phyloP scores from a whole-genome alignment of 2,888 invertebrate genomes.

The Bombyx huttoni region DNA sequence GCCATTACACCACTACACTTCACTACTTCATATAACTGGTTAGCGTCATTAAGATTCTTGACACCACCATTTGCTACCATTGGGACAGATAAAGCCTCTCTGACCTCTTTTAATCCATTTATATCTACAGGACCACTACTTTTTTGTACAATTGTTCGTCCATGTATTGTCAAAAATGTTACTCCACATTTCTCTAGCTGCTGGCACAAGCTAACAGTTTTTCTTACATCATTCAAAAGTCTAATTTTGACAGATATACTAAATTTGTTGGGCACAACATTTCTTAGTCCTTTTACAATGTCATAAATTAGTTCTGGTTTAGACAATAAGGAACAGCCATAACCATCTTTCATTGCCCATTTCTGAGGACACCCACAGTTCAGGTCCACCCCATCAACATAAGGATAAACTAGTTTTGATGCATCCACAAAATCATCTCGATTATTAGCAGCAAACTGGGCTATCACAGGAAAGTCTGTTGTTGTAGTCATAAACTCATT shows the following conservation, averaged over 20 bases:
- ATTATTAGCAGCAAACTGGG: slow-evolving; percentile 95
- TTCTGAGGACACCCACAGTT: slow-evolving; percentile 98
- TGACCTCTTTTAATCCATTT: slow-evolving; percentile 79
- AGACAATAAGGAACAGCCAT: slow-evolving; percentile 86
- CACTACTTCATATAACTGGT: slow-evolving; percentile 75
- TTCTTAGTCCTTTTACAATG: slow-evolving; percentile 82
- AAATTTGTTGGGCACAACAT: slow-evolving; percentile 80
- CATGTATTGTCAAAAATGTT: slow-evolving; percentile 92
- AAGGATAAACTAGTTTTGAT: slow-evolving; percentile 85
- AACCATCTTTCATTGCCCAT: slow-evolving; percentile 94
- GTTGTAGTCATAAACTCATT: slow-evolving; percentile 84
- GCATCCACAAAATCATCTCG: slow-evolving; percentile 87
- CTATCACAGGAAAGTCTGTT: slow-evolving; percentile 88
- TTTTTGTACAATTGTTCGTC: slow-evolving; percentile 88
- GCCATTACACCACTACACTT: slow-evolving; percentile 91
- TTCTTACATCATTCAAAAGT: slow-evolving; percentile 76
- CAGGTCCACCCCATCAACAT: slow-evolving; percentile 92
- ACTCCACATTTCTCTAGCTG: slow-evolving; percentile 89
- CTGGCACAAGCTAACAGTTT: slow-evolving; percentile 85
- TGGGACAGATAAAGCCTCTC: slow-evolving; percentile 81
- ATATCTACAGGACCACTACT: slow-evolving; percentile 80
- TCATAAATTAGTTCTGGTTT: slow-evolving; percentile 88
- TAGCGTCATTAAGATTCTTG: slow-evolving; percentile 79
- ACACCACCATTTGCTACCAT: slow-evolving; percentile 95
- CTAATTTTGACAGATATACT: slow-evolving; percentile 95